phyloP scores from a whole-genome alignment of 2,797 vertebrate genomes.

The Pseudochaenichthys georgianus region DNA sequence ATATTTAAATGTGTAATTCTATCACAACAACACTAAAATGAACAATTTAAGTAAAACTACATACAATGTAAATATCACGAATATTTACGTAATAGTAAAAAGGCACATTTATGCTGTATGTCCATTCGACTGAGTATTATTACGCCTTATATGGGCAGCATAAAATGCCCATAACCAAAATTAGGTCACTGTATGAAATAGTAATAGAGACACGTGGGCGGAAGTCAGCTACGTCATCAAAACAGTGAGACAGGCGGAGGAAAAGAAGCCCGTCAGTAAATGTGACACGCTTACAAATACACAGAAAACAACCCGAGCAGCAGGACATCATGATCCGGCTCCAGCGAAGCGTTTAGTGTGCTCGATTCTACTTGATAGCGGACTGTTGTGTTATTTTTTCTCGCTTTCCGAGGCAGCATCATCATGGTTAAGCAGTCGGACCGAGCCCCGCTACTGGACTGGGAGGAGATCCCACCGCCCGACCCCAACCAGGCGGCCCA shows the following conservation, averaged over 20 bases:
- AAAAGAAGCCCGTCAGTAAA: slow-evolving; percentile 57
- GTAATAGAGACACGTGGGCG: slow-evolving; percentile 83
- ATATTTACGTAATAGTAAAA: neutral
- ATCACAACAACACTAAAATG: neutral
- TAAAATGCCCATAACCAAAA: slow-evolving; percentile 17
- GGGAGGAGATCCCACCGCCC: slow-evolving; percentile 92
- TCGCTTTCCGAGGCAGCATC: slow-evolving; percentile 35
- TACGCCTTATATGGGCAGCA: neutral
- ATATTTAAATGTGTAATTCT: neutral
- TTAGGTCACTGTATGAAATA: slow-evolving; percentile 62
- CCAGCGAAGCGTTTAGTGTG: slow-evolving; percentile 33
- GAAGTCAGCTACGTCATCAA: slow-evolving; percentile 85
- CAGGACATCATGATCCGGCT: slow-evolving; percentile 63
- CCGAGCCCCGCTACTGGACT: slow-evolving; percentile 94
- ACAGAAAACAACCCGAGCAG: slow-evolving; percentile 58
- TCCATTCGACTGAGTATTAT: neutral
- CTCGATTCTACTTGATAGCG: slow-evolving; percentile 1
- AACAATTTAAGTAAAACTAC: neutral
- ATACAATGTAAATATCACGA: neutral
- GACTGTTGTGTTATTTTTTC: slow-evolving; percentile 16
- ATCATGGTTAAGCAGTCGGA: slow-evolving; percentile 93
- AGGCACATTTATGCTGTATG: neutral
- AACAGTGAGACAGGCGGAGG: slow-evolving; percentile 78
- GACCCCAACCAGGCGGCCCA: slow-evolving; percentile 76
- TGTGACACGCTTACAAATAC: slow-evolving; percentile 82